Percentiles rank a stretch among this genome's conserved stretches.
Evolutionary conservation across 2,113 vertebrate species (phyloP).

Genomic region (Apeltes quadracus): DNA sequence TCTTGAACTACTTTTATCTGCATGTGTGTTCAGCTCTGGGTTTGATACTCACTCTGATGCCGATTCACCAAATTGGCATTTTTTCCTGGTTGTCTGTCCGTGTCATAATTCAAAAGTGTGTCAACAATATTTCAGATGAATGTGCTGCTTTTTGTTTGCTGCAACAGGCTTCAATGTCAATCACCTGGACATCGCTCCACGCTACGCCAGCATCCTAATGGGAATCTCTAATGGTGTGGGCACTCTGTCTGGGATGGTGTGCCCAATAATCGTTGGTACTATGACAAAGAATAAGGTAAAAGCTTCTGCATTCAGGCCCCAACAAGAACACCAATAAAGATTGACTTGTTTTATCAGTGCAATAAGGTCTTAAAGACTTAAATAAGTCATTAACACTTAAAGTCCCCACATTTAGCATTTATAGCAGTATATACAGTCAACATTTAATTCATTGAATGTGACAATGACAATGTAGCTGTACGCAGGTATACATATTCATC

Average conservation of each 20-base stretch:
- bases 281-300: conserved; percentile 99
- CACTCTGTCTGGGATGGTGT: conserved; percentile 98
- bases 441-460: background rate
- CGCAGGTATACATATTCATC: background rate
- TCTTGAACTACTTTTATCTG: conserved; percentile 44
- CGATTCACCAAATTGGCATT: background rate
- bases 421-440: background rate
- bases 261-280: conserved; percentile 96
- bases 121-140: background rate
- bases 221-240: conserved; percentile 99
- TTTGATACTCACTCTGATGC: background rate
- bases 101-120: background rate
- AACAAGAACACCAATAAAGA: background rate
- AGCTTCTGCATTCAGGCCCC: background rate
- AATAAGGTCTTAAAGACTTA: background rate
- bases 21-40: conserved; percentile 19
- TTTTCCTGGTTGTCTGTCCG: background rate
- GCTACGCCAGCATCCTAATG: conserved; percentile 99
- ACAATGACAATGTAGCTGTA: background rate
- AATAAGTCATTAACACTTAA: background rate
- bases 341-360: background rate
- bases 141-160: background rate
- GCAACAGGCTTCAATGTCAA: conserved; percentile 96
- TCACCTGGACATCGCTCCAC: conserved; percentile 97
- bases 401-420: background rate